Evolutionary conservation across 2,113 vertebrate genomes (phyloP), one percentile per base, ranked within the genome.

Genomic region (Toxotes jaculatrix): DNA sequence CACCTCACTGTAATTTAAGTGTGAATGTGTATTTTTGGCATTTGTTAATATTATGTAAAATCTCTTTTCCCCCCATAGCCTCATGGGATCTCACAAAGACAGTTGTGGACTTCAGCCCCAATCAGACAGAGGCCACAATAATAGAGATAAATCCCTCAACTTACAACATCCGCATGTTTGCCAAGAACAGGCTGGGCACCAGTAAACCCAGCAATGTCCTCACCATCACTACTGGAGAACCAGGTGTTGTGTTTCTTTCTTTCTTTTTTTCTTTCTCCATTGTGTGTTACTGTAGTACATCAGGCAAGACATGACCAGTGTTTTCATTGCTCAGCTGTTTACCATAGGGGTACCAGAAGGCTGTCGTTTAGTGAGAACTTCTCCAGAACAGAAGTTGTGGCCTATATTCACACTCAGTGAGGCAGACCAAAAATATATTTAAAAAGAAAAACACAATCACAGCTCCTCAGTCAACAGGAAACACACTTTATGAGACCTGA

Each of bases 111-210:
- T 92, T 91, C 27, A 61, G 86, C 17, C 59, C 90, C 1, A 72
- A 81, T 51, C 71, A 87, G 85, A 92, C 78, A 16, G 86, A 91
- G n/a, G 83, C 87, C 68, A 93, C 91, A 4, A 77, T 94, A 16
- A 87, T 94, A 13, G 93, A 94, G 76, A 89, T 87, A 5, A 87
- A 82, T 55, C 90, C 88, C 13, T 88, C 85, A 3, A 91, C 87
- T 3, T 94, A 93, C 87, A 89, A 90, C 74, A 68, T 94, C 42
- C 91, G 93, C 53, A 91, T 94, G 90, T 93, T 94, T 74, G 92
- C 93, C 27, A 80, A 49, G 75, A 93, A 71, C 83, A 78, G 65
- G 32, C 5, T 56, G 76, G 86, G 82, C 47, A 85, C 34, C 72
- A 93, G 93, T 66, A 71, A 70, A 80, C 70, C 92, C 17, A 93